phyloP scores from a whole-genome alignment of 2,113 vertebrate genomes.

The Phalacrocorax pelagicus region DNA sequence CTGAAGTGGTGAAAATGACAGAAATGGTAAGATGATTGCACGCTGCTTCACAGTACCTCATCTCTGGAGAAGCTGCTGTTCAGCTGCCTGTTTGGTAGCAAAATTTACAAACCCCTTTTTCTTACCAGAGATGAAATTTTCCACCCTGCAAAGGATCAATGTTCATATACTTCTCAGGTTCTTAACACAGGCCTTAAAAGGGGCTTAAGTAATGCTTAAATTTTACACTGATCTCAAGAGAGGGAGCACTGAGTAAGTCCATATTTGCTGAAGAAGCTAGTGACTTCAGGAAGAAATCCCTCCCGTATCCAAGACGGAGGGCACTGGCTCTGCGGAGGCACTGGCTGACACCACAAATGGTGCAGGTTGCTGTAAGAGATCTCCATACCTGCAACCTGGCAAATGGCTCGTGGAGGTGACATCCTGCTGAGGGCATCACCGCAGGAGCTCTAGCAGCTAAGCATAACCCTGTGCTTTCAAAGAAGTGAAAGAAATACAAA shows the following conservation, averaged over 20 bases:
- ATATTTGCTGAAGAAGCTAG: neutral
- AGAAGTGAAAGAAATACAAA: neutral
- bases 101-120: neutral
- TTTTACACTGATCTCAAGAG: neutral
- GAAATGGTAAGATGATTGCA: neutral
- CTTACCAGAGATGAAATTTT: neutral
- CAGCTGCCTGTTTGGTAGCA: neutral
- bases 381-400: rapidly evolving
- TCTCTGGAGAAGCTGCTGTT: neutral
- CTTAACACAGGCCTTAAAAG: neutral
- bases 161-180: neutral
- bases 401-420: neutral
- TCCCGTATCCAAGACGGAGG: neutral
- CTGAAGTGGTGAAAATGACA: neutral
- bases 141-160: neutral
- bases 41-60: neutral
- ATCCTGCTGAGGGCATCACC: neutral
- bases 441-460: neutral
- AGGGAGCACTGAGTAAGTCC: neutral
- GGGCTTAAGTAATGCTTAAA: neutral
- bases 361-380: neutral
- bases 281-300: neutral
- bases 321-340: neutral
- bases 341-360: neutral
- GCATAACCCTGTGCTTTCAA: neutral